These are phyloP conservation scores for Chanos chanos DNA, from an alignment of 2,797 vertebrate genomes.

Conservation along the genomic window DNA sequence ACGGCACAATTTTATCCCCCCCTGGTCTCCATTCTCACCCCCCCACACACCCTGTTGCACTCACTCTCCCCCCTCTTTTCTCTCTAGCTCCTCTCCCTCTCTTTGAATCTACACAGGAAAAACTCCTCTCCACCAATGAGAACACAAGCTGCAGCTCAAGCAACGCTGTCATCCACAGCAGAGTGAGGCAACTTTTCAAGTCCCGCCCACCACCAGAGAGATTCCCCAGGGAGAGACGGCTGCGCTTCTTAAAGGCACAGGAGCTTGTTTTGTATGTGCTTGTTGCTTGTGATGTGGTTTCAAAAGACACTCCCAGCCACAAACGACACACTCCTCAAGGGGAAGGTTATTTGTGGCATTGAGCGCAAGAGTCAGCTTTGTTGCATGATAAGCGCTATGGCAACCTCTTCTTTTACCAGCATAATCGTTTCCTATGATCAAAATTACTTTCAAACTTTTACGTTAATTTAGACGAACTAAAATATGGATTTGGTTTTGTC, in stretches of 20 bases:
- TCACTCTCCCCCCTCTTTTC: neutral
- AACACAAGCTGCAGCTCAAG: constrained; percentile 22
- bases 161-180: constrained; percentile 35
- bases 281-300: constrained; percentile 25
- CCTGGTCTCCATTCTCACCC: constrained; percentile 24
- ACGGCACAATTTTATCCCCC: constrained; percentile 18
- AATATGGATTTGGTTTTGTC: too few species aligned
- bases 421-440: too few species aligned
- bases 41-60: constrained; percentile 2
- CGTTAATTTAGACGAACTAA: too few species aligned
- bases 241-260: constrained; percentile 60
- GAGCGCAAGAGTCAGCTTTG: too few species aligned
- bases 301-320: too few species aligned
- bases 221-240: constrained; percentile 29
- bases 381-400: too few species aligned
- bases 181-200: constrained; percentile 16
- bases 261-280: neutral
- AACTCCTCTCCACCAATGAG: constrained; percentile 65
- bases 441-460: too few species aligned
- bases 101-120: constrained; percentile 85
- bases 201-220: constrained; percentile 37
- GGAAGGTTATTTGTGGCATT: too few species aligned
- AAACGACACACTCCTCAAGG: too few species aligned
- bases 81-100: constrained; percentile 6
- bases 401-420: too few species aligned